Conservation (phyloP, 2,113 vertebrate genomes). For the Mustela nigripes region DNA sequence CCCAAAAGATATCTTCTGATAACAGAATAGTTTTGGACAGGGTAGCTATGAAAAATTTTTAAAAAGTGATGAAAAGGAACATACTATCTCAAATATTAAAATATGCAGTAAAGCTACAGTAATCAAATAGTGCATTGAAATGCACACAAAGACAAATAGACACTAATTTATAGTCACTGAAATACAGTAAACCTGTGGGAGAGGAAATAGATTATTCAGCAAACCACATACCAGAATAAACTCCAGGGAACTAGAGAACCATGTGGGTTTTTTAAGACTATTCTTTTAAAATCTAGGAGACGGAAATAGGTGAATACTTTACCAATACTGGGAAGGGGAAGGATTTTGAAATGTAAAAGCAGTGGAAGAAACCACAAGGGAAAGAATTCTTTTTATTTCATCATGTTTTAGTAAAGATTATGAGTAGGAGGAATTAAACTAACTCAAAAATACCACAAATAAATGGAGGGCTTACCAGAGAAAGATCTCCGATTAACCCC, state of each 20-base stretch:
- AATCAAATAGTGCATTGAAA: neutral
- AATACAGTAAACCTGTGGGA: neutral
- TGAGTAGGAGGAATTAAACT: neutral
- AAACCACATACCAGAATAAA: constrained; percentile 30
- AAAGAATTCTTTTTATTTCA: constrained; percentile 25
- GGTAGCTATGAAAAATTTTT: neutral
- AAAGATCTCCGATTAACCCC: neutral
- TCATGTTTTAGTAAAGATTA: neutral
- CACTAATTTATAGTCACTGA: neutral
- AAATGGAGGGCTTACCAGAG: neutral
- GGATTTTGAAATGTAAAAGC: constrained; percentile 22
- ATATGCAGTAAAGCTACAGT: neutral
- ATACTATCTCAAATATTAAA: neutral
- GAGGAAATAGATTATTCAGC: constrained; percentile 3
- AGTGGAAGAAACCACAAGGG: neutral
- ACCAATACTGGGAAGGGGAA: neutral
- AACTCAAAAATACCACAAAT: neutral
- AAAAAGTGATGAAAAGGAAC: neutral
- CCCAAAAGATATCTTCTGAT: neutral
- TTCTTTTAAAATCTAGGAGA: neutral
- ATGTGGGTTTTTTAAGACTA: neutral
- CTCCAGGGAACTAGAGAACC: neutral
- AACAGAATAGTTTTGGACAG: neutral
- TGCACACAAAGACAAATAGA: neutral
- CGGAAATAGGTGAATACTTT: neutral